Evolutionary conservation across 2,797 vertebrate genomes (phyloP).

Genomic region (Pteronotus mesoamericanus): DNA sequence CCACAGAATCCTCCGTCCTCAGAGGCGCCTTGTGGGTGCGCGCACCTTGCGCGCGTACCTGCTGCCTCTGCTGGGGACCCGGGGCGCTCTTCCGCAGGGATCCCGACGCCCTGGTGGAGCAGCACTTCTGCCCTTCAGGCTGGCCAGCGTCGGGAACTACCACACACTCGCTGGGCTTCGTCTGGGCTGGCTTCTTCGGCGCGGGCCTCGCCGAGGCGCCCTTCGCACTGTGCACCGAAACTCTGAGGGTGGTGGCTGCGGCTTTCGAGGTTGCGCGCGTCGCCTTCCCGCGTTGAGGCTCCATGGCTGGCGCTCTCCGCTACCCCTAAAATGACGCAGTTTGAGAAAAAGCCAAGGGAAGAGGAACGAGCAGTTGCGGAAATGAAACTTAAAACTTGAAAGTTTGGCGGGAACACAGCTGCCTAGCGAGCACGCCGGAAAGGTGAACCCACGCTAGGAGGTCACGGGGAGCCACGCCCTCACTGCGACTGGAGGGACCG

Average conservation of each 20-base stretch:
- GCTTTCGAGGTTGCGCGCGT: background rate
- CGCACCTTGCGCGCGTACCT: accelerated
- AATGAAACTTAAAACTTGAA: constrained; percentile 60
- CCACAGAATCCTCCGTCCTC: background rate
- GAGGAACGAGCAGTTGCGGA: background rate
- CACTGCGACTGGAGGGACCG: too few relatives aligned
- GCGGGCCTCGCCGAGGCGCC: accelerated
- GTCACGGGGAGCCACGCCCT: background rate
- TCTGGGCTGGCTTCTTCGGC: background rate
- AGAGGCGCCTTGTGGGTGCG: background rate
- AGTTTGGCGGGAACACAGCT: background rate
- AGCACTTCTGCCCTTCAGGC: accelerated
- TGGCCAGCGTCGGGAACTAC: accelerated
- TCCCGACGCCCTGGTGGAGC: background rate
- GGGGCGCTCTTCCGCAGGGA: background rate
- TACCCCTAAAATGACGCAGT: accelerated
- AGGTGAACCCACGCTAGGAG: background rate
- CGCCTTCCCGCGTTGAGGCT: background rate
- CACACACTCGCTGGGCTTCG: accelerated
- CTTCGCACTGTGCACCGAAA: background rate
- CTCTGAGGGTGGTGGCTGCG: accelerated
- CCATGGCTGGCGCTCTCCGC: background rate
- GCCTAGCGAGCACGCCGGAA: accelerated
- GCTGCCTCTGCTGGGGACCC: background rate
- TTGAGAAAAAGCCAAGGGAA: background rate